Conservation (phyloP, 2,888 invertebrate genomes). For the Scaptomyza flava region DNA sequence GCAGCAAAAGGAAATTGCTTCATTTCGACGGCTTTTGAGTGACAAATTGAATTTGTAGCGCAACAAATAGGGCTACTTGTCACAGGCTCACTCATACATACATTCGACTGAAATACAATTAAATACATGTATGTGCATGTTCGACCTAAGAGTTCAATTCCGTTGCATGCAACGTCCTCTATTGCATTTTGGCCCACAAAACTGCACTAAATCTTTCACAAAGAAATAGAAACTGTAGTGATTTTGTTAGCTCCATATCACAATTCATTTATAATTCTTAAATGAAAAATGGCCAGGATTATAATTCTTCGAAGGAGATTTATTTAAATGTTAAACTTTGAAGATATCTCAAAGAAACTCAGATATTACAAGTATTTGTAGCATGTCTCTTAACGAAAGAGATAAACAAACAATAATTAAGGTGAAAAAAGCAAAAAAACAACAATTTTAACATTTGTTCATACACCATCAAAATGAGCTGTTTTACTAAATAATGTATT, state of each 20-base stretch:
- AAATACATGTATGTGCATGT: constrained; percentile 19
- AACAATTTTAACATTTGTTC: background rate
- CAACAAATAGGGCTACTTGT: constrained; percentile 72
- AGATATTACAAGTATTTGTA: background rate
- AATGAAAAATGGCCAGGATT: too few relatives aligned
- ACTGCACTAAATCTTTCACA: background rate
- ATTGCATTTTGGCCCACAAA: constrained; percentile 2
- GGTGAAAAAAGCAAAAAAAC: background rate
- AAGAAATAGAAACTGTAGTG: background rate
- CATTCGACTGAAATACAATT: constrained; percentile 22
- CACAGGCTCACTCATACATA: constrained; percentile 29
- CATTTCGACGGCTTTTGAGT: constrained; percentile 73
- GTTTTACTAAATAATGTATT: background rate
- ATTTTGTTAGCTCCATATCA: background rate
- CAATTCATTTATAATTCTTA: background rate
- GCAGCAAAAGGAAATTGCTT: constrained; percentile 63
- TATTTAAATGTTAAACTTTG: background rate
- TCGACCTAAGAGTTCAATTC: constrained; percentile 14
- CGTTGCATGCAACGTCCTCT: background rate
- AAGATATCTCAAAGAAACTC: background rate
- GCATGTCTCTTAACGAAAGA: background rate
- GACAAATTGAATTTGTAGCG: constrained; percentile 72
- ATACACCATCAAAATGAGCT: constrained; percentile 5
- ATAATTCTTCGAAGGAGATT: background rate
- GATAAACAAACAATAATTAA: background rate